Evolutionary conservation across 92 coral and sea anemone genomes (phyloP), one percentile per base, ranked within the genome.

Genomic region (Paramuricea clavata): DNA sequence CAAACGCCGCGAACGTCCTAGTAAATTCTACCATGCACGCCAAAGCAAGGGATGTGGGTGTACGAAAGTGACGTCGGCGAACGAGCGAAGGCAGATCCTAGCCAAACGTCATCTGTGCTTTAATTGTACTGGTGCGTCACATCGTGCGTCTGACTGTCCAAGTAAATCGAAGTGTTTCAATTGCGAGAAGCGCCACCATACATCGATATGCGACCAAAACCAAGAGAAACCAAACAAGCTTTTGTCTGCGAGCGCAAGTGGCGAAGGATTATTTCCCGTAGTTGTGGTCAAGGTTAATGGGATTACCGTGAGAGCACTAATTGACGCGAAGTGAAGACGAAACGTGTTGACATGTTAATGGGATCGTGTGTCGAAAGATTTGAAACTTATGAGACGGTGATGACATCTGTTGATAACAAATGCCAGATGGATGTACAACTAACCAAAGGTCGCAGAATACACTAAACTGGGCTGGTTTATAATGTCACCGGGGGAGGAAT

Each of bases 271-370:
- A n/a, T n/a, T n/a, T 67, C 77, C 86, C 76, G 71, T 81, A 42
- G 62, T 81, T 42, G 77, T 67, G 23, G 77, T 81, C 60, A n/a
- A 81, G 33, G 76, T 81, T 15, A 62, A 81, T 28, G 77, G 76
- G 41, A 44, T 81, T 25, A 61, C 54, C 47, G 50, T 62, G 7
- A 28, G 76, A 19, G 86, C 86, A 26, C 64, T 67, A 27, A 61
- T 81, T 73, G 86, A 67, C 77, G 62, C 86, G n/a, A n/a, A n/a
- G n/a, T n/a, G n/a, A n/a, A n/a, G n/a, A n/a, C 0, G 67, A 35
- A 2, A 81, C 75, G 49, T 0, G 47, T 47, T 13, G 69, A 71
- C 5, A 32, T 85, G 82, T 60, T 74, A 8, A 85, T 59, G 35
- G 39, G 82, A 17, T 52, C 82, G 15, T 44, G 78, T 31, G 74